phyloP scores from a whole-genome alignment of 35 echinoderm and acorn worm genomes.

The Hemicentrotus pulcherrimus region DNA sequence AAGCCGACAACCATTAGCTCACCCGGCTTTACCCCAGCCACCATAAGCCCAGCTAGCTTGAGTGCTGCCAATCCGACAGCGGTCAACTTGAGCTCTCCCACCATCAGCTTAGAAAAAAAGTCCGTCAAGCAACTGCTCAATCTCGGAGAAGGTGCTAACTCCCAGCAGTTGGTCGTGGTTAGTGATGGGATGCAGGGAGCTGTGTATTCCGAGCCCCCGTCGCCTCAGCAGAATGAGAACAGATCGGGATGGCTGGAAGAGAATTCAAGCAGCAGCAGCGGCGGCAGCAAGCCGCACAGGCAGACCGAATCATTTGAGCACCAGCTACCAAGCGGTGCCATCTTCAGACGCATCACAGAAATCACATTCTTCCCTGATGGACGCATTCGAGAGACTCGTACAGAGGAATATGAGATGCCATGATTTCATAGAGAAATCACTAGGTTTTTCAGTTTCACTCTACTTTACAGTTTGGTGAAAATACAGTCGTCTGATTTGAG shows the following conservation, averaged over 20 bases:
- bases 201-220: not conserved
- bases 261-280: not conserved
- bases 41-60: not conserved
- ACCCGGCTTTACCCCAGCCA: not conserved
- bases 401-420: constrained; percentile 47
- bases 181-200: constrained; percentile 47
- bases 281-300: constrained; percentile 18
- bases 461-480: no score
- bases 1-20: not conserved
- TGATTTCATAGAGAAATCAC: not conserved
- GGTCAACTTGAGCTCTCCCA: no score
- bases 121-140: not conserved
- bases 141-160: not conserved
- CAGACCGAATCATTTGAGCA: constrained; percentile 45
- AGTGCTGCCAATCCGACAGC: not conserved
- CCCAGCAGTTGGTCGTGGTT: constrained; percentile 32
- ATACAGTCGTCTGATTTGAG: no score
- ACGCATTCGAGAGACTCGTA: constrained; percentile 35
- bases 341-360: constrained; percentile 49
- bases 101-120: not conserved
- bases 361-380: constrained; percentile 48
- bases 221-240: not conserved
- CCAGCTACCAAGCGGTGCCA: constrained; percentile 35
- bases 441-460: not conserved
- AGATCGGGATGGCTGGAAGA: constrained; percentile 15